These are phyloP conservation scores for Lipophrys pholis DNA, from an alignment of 2,113 vertebrate species.

Conservation along the genomic window DNA sequence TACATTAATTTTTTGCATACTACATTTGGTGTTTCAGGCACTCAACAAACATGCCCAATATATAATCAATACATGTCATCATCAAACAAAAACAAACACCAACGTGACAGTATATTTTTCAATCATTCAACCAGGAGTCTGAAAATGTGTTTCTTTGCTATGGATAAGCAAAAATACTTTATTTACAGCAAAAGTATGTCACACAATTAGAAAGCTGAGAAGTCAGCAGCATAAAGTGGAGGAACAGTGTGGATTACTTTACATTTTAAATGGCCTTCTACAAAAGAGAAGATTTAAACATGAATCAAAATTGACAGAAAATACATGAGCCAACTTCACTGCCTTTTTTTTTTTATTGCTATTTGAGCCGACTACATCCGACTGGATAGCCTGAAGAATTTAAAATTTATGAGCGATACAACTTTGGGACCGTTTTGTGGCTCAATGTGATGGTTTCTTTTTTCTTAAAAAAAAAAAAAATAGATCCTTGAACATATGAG, in stretches of 20 bases:
- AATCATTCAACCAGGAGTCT: no score
- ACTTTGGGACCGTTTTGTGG: constrained; percentile 37
- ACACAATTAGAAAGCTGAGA: not conserved
- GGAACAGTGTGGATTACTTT: not conserved
- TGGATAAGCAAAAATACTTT: no score
- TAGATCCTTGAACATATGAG: not conserved
- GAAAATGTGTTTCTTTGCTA: no score
- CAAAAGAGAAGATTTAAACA: not conserved
- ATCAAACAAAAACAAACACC: no score
- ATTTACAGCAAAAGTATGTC: no score
- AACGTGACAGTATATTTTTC: no score
- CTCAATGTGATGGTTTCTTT: constrained; percentile 18
- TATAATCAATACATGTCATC: no score
- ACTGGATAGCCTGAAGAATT: constrained; percentile 26
- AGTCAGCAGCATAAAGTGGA: constrained; percentile 26
- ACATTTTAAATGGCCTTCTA: not conserved
- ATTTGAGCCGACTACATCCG: constrained; percentile 37
- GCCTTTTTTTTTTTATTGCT: constrained; percentile 63
- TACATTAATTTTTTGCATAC: no score
- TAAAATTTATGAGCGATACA: constrained; percentile 22
- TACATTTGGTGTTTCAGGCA: no score
- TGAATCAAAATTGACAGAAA: constrained; percentile 7
- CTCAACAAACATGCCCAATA: no score
- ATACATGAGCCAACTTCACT: constrained; percentile 28
- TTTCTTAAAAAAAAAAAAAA: no score